phyloP scores from a whole-genome alignment of 2,797 vertebrate species.

The Leuciscus waleckii region DNA sequence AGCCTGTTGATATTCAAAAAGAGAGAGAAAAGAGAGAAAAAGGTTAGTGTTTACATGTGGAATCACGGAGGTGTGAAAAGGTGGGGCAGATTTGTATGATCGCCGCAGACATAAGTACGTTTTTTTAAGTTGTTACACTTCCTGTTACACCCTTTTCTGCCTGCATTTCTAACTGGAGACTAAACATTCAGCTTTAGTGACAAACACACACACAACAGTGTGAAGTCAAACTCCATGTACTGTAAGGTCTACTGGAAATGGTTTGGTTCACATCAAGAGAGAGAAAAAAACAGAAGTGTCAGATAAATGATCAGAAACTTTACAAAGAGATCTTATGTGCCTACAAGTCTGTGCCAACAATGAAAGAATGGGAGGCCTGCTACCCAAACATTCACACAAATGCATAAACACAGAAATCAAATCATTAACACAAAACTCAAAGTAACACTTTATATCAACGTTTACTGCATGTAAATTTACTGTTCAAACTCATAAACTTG shows the following conservation, averaged over 20 bases:
- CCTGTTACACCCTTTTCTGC: constrained; percentile 1
- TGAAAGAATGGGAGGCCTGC: background rate
- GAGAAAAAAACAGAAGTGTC: background rate
- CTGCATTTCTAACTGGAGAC: background rate
- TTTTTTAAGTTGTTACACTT: background rate
- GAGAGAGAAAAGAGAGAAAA: background rate
- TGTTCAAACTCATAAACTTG: background rate
- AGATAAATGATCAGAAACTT: background rate
- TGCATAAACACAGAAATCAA: background rate
- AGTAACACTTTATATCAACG: background rate
- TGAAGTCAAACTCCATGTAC: background rate
- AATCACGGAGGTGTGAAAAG: constrained; percentile 12
- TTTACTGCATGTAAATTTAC: background rate
- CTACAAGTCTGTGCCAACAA: background rate
- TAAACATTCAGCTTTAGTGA: background rate
- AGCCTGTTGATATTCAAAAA: constrained; percentile 75
- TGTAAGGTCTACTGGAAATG: background rate
- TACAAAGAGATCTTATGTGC: background rate
- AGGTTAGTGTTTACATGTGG: background rate
- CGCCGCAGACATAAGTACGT: background rate
- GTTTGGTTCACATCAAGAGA: background rate
- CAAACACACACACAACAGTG: background rate
- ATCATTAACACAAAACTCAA: background rate
- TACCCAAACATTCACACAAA: background rate
- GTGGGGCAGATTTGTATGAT: background rate